Conservation (phyloP, 2,797 vertebrate genomes). For the Pogoniulus pusillus region DNA sequence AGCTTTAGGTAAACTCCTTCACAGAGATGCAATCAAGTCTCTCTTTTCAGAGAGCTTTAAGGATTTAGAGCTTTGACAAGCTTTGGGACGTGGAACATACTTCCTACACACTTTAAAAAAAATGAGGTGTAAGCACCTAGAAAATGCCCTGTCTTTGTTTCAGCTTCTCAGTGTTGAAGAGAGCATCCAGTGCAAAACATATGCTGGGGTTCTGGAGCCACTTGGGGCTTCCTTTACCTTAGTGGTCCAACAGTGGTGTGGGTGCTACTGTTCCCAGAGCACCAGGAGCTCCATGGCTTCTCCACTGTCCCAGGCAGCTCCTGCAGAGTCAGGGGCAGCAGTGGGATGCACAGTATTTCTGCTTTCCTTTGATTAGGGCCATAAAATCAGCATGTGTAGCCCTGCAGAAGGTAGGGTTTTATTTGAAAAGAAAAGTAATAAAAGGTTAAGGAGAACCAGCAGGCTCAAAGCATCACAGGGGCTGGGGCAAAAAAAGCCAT, state of each 20-base stretch:
- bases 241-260: background rate
- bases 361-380: background rate
- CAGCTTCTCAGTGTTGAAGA: background rate
- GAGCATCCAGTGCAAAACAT: too few species aligned
- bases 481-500: background rate
- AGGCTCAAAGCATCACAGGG: background rate
- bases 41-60: background rate
- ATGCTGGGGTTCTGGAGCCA: background rate
- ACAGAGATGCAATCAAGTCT: background rate
- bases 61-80: background rate
- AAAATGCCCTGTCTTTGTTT: background rate
- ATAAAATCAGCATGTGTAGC: fast-evolving
- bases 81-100: background rate
- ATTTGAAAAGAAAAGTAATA: background rate
- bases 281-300: background rate
- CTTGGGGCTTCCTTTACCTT: fast-evolving
- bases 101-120: too few species aligned
- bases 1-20: background rate
- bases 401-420: background rate
- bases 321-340: background rate
- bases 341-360: background rate
- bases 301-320: fast-evolving
- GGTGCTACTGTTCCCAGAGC: background rate
- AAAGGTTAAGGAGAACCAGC: background rate
- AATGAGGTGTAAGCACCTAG: background rate